Evolutionary conservation across 2,113 vertebrate species (phyloP).

Genomic region (Anthoscopus minutus): DNA sequence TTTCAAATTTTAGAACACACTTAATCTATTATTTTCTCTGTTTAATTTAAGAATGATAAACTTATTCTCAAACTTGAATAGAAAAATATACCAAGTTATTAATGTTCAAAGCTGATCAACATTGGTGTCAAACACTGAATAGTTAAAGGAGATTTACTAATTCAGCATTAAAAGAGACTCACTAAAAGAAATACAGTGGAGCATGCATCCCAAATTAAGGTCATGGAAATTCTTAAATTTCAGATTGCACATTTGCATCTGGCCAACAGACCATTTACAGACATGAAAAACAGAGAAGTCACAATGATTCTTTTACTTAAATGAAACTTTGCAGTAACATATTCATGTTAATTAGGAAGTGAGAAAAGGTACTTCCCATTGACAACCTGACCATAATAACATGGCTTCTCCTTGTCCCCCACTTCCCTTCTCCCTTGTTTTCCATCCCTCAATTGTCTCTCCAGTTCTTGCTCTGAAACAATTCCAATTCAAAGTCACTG

Average conservation of each 20-base stretch:
- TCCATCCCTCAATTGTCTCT: background rate
- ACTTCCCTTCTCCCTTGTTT: background rate
- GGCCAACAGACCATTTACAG: background rate
- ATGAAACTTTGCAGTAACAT: background rate
- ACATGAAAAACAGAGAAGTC: background rate
- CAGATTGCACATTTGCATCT: background rate
- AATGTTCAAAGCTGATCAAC: background rate
- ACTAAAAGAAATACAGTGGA: background rate
- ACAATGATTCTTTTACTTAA: background rate
- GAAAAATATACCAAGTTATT: background rate
- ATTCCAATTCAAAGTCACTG: background rate
- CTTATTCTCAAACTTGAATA: background rate
- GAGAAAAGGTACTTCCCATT: background rate
- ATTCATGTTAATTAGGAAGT: background rate
- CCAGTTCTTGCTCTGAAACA: background rate
- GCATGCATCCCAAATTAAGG: background rate
- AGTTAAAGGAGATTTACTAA: background rate
- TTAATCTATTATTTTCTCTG: background rate
- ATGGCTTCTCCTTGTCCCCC: background rate
- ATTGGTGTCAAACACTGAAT: background rate
- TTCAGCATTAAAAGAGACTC: background rate
- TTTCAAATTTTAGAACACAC: background rate
- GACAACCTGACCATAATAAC: background rate
- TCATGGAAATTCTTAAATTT: background rate
- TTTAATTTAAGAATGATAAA: background rate